A percentile compares a stretch with the other conserved stretches of the same genome.
Evolutionary conservation across 2,113 vertebrate genomes (phyloP).

Genomic region (Elachura formosa): DNA sequence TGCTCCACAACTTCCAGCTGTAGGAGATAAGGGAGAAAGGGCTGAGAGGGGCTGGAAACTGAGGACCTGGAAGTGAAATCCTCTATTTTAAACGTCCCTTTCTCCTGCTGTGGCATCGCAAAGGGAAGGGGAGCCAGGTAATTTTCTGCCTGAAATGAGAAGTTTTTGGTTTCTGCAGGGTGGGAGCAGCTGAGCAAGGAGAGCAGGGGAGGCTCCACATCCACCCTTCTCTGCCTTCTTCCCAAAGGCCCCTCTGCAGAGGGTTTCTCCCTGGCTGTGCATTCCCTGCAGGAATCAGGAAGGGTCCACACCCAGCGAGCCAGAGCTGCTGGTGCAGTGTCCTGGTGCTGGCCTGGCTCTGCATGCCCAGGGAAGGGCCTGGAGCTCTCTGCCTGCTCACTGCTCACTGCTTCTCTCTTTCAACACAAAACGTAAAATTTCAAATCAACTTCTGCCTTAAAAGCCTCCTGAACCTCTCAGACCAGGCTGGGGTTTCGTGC

Average conservation of each 20-base stretch:
- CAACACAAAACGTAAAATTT: neutral
- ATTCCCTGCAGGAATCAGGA: neutral
- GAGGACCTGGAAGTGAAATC: neutral
- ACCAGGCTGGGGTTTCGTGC: neutral
- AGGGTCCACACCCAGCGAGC: fast-evolving
- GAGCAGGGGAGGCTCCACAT: neutral
- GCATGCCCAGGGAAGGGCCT: neutral
- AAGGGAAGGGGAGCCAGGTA: neutral
- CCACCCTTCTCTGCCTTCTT: neutral
- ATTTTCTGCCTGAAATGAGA: neutral
- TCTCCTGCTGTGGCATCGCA: neutral
- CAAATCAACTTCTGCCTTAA: neutral
- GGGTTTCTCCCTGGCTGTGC: neutral
- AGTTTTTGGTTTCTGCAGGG: neutral
- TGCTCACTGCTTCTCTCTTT: neutral
- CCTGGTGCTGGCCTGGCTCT: neutral
- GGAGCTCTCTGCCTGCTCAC: neutral
- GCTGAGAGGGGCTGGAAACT: neutral
- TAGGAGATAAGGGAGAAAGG: neutral
- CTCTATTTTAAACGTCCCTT: neutral
- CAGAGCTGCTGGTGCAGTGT: neutral
- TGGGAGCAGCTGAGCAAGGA: neutral
- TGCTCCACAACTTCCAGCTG: neutral
- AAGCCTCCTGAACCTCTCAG: neutral
- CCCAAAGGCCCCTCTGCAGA: neutral